Evolutionary conservation across 2,797 vertebrate genomes (phyloP), one percentile per base, ranked within the genome.

Genomic region (Peromyscus nudipes): DNA sequence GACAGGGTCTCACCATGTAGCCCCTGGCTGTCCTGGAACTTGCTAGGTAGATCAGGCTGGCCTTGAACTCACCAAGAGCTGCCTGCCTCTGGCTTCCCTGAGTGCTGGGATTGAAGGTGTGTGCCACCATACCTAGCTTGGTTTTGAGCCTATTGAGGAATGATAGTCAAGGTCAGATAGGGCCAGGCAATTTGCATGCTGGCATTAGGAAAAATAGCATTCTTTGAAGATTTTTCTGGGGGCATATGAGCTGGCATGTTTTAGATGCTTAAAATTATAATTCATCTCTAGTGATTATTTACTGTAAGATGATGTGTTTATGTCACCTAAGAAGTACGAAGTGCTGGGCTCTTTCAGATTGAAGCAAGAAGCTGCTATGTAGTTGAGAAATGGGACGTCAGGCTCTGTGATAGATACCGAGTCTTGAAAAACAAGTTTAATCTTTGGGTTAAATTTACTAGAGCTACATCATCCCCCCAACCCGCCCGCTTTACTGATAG

Each of bases 221-320:
- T 91, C 37, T 88, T 16, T 16, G 64, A 84, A 83, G 57, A 34
- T 40, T 94, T 93, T 96, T 81, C 69, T 90, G n/a, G 62, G 92
- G 1, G 60, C 23, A 43, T 82, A 40, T 91, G 34, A 80, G 77
- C 62, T 40, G 27, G 40, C 65, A 67, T 90, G 57, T 83, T 94
- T 91, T 73, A 67, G 77, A 84, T 9, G 89, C 89, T 94, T 84
- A 49, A 80, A 88, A 79, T 73, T 62, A 34, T 46, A 94, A 43
- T 83, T 91, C 52, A 46, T 46, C 64, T 31, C 62, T 95, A 94
- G 80, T 84, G 69, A 64, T 14, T 67, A 86, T 69, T 76, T 92
- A 75, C 62, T 46, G 13, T 60, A 92, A 87, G 34, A 46, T 31
- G 85, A 37, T 60, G 52, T 13, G 64, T 90, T 71, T 84, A 31